phyloP scores from a whole-genome alignment of 2,113 vertebrate genomes.

The Clupea harengus region DNA sequence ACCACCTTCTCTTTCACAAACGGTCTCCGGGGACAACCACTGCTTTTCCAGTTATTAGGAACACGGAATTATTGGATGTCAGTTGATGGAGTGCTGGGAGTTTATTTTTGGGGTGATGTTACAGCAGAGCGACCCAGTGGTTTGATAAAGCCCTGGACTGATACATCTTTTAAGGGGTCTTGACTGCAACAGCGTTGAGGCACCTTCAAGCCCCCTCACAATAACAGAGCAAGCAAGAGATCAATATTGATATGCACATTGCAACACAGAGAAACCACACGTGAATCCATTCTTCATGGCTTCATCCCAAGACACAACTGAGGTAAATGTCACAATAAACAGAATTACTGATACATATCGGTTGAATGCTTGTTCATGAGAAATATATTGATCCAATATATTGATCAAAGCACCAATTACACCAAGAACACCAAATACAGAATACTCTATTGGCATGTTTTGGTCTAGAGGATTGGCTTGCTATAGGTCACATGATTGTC shows the following conservation, averaged over 20 bases:
- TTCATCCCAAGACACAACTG: neutral
- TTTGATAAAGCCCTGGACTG: constrained; percentile 80
- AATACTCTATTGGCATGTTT: neutral
- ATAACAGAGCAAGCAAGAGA: neutral
- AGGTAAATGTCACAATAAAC: neutral
- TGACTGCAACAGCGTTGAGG: constrained; percentile 48
- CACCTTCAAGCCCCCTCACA: neutral
- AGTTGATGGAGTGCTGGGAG: constrained; percentile 84
- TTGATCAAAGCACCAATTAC: neutral
- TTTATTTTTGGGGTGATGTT: constrained; percentile 75
- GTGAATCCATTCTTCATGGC: neutral
- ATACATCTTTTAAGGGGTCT: constrained; percentile 69
- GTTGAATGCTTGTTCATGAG: neutral
- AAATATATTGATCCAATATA: neutral
- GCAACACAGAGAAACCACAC: neutral
- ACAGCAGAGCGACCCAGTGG: constrained; percentile 72
- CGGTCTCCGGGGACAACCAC: constrained; percentile 76
- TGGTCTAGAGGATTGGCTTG: neutral
- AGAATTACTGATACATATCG: neutral
- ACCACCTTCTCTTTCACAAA: constrained; percentile 59
- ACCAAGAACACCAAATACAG: neutral
- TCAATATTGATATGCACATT: neutral
- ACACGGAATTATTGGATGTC: constrained; percentile 89
- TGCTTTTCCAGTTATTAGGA: constrained; percentile 90
- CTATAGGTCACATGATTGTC: neutral